Base-by-base conservation (phyloP, 2,113 vertebrate genomes). In the Neolamprologus variostigma region DNA sequence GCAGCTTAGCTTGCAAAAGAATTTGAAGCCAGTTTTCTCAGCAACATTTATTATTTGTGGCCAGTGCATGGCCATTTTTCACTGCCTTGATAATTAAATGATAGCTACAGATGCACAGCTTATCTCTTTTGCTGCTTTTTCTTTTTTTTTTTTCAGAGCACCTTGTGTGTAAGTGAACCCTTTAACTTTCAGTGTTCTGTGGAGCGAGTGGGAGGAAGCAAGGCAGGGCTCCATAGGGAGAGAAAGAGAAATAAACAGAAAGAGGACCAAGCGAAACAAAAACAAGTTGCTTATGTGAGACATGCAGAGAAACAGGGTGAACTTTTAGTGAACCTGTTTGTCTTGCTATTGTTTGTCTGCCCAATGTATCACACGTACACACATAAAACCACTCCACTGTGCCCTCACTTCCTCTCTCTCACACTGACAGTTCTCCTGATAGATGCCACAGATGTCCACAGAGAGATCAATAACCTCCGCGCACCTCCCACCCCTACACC, bases 241-340 rank as follows among this genome's bases (percentile, higher is more conserved):
- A 66, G 54, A 33, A 80, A 28, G 13, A 28, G 53, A 86, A 86
- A 55, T 47, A 55, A 53, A 76, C 40, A 23, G 35, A 76, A 78
- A 80, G 3, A 35, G 40, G 54, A 80, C 31, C 26, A 19, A 82
- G 57, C 23, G 10, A 86, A 86, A 85, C 14, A 33, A 80, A 90
- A 91, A 93, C 81, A 91, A 57, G 59, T 82, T 83, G 51, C 28
- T 81, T 6, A 9, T 59, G 86, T 82, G 9, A 8, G 45, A 35
- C 26, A 14, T 23, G 47, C 35, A 21, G 51, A 26, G 33, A 42
- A 90, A 89, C 84, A 55, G 26, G 28, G 9, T 93, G 90, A 94
- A 94, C 94, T 92, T 55, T 57, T 37, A 53, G 45, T 93, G 93
- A 95, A 94, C 94, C 83, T 89, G 88, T 90, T 93, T 87, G 80